These are phyloP conservation scores for Chiloscyllium plagiosum DNA, from an alignment of 2,113 vertebrate genomes.

Conservation along the genomic window DNA sequence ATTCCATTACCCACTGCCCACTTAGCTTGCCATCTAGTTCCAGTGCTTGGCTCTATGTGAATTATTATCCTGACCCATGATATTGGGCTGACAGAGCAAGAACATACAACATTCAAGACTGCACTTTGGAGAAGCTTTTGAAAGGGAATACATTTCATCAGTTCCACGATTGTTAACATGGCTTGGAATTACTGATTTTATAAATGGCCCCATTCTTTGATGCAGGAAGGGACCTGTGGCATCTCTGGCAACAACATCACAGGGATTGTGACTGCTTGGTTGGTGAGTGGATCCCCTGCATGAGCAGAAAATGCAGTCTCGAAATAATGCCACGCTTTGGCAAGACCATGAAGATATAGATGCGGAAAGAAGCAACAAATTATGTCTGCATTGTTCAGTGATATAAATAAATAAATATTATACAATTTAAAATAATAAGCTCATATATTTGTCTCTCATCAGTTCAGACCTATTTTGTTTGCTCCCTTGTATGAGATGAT, in stretches of 20 bases:
- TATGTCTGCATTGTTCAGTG: background rate
- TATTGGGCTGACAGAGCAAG: background rate
- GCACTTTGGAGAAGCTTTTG: background rate
- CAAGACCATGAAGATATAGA: background rate
- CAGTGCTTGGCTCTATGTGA: too few species aligned
- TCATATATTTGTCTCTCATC: background rate
- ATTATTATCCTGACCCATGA: background rate
- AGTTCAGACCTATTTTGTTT: background rate
- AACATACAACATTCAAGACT: background rate
- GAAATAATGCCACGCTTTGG: background rate
- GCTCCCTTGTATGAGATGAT: background rate
- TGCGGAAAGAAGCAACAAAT: background rate
- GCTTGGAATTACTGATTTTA: background rate
- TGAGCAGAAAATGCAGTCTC: too few species aligned
- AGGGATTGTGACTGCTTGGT: background rate
- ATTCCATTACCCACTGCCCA: too few species aligned
- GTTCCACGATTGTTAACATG: background rate
- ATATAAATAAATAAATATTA: background rate
- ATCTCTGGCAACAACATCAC: background rate
- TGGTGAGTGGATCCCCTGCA: background rate
- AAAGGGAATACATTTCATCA: background rate
- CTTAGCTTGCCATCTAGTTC: too few species aligned
- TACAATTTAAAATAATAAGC: background rate
- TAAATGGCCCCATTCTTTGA: background rate
- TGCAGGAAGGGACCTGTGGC: background rate